A percentile compares a stretch with the other conserved stretches of the same genome.
phyloP scores from a whole-genome alignment of 37 sponge, comb jelly and placozoan species.

The Oscarella lobularis region DNA sequence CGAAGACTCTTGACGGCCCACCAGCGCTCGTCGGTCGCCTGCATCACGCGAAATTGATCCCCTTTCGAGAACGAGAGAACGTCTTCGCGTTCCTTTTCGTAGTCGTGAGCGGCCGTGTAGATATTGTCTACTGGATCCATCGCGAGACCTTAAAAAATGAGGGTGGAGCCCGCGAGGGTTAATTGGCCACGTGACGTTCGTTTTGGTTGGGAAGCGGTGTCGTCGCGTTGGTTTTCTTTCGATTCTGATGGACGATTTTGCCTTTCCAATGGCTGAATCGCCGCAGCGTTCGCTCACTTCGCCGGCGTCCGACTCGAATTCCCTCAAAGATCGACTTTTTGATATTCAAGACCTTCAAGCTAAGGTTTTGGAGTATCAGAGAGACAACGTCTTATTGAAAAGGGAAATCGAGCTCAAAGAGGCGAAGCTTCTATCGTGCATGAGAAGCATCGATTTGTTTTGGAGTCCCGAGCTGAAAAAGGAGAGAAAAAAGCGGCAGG shows the following conservation, averaged over 20 bases:
- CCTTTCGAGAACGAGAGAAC: conserved; percentile 42
- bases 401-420: background rate
- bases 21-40: conserved; percentile 37
- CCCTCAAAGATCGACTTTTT: background rate
- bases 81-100: conserved; percentile 45
- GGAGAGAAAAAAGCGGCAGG: background rate
- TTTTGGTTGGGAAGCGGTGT: no score
- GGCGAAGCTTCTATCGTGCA: background rate
- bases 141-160: no score
- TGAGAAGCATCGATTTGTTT: background rate
- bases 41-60: conserved; percentile 31
- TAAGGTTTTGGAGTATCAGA: background rate
- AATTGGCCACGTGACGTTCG: no score
- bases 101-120: conserved; percentile 30
- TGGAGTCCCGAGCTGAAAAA: background rate
- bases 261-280: no score
- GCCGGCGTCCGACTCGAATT: no score
- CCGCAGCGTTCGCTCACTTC: no score
- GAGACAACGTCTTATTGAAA: background rate
- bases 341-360: background rate
- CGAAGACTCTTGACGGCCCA: conserved; percentile 37
- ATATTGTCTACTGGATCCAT: conserved; percentile 19
- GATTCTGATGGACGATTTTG: no score
- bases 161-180: no score
- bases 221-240: no score